Percentiles rank a stretch among this genome's conserved stretches.
phyloP scores from a whole-genome alignment of 2,888 invertebrate species.

The Endomychus coccineus region DNA sequence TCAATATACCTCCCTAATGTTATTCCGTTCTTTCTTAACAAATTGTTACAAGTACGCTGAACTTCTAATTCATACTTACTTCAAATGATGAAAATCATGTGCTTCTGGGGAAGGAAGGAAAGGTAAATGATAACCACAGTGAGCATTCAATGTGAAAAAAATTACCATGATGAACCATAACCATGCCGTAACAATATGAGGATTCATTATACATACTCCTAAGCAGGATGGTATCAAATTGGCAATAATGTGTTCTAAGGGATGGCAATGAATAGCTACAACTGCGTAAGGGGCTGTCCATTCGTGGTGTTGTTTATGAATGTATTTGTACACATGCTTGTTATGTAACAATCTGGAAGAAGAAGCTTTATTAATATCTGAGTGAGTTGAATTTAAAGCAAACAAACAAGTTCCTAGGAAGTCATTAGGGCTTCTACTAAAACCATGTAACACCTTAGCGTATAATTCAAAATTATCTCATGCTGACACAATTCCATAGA shows the following conservation, averaged over 20 bases:
- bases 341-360: slow-evolving; percentile 61
- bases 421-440: too few species aligned
- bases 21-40: too few species aligned
- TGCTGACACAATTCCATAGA: too few species aligned
- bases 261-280: slow-evolving; percentile 73
- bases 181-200: slow-evolving; percentile 70
- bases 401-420: not conserved
- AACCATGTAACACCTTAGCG: too few species aligned
- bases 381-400: not conserved
- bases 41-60: too few species aligned
- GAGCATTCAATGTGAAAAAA: slow-evolving; percentile 69
- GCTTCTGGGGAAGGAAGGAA: slow-evolving; percentile 80
- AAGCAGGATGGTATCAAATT: slow-evolving; percentile 70
- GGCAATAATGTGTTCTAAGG: slow-evolving; percentile 67
- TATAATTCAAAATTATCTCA: too few species aligned
- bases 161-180: slow-evolving; percentile 75
- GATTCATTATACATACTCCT: slow-evolving; percentile 66
- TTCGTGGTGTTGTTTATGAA: slow-evolving; percentile 82
- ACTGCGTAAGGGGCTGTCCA: slow-evolving; percentile 85
- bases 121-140: slow-evolving; percentile 80
- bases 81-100: slow-evolving; percentile 82
- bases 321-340: slow-evolving; percentile 65
- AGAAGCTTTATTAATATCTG: too few species aligned
- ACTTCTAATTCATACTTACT: slow-evolving; percentile 59
- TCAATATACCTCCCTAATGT: too few species aligned